Conservation (phyloP, 2,888 invertebrate genomes). For the Agonopterix heracliana region DNA sequence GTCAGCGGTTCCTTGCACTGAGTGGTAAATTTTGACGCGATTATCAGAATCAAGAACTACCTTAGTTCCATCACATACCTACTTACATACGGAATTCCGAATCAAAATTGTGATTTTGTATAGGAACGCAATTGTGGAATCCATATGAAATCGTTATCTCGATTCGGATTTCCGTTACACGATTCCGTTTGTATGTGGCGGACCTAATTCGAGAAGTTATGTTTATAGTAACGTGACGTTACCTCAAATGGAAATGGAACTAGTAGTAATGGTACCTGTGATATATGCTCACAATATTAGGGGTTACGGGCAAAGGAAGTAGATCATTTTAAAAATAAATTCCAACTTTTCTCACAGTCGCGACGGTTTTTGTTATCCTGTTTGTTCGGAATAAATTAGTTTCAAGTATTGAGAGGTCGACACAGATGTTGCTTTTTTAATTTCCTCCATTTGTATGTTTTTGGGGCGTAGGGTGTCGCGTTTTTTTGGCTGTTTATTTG, state of each 20-base stretch:
- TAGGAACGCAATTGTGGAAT: conserved; percentile 13
- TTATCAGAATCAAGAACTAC: too few relatives aligned
- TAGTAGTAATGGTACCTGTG: conserved; percentile 27
- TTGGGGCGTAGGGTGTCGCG: conserved; percentile 2
- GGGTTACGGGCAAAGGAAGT: conserved; percentile 38
- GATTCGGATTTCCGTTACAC: too few relatives aligned
- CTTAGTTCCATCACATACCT: too few relatives aligned
- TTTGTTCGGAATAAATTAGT: conserved; percentile 48
- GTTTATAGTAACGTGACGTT: conserved; percentile 16
- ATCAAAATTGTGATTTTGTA: too few relatives aligned
- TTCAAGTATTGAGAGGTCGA: conserved; percentile 33
- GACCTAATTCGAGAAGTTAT: too few relatives aligned
- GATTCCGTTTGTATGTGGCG: too few relatives aligned
- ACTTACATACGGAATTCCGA: too few relatives aligned
- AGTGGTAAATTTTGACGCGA: too few relatives aligned
- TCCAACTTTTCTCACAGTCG: conserved; percentile 44
- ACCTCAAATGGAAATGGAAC: conserved; percentile 24
- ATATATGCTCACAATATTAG: conserved; percentile 37
- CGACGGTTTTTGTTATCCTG: conserved; percentile 50
- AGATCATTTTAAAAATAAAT: conserved; percentile 28
- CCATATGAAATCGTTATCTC: too few relatives aligned
- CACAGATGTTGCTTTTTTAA: conserved; percentile 56
- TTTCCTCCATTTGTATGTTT: conserved; percentile 41
- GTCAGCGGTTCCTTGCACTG: too few relatives aligned
- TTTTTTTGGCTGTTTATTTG: too few relatives aligned